Conservation (phyloP, 2,888 invertebrate species). For the Anoplius nigerrimus region DNA sequence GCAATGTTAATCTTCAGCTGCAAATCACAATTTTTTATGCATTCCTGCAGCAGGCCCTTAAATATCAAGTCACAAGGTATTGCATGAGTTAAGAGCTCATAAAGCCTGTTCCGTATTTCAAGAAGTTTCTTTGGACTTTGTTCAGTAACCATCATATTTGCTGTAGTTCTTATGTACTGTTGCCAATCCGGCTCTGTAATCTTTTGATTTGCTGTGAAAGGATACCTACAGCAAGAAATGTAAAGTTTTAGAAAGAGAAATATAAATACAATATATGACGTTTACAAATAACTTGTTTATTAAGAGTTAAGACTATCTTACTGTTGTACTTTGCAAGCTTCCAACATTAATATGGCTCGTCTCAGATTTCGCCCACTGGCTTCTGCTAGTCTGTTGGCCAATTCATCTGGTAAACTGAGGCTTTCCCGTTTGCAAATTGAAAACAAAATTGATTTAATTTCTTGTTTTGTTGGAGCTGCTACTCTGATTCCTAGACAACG, state of each 20-base stretch:
- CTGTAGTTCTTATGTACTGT: slow-evolving; percentile 89
- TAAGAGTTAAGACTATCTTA: slow-evolving; percentile 65
- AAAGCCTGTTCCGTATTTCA: slow-evolving; percentile 90
- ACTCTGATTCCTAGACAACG: slow-evolving; percentile 95
- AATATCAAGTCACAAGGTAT: slow-evolving; percentile 96
- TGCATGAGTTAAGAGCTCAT: slow-evolving; percentile 95
- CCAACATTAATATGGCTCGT: slow-evolving; percentile 93
- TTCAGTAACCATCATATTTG: slow-evolving; percentile 88
- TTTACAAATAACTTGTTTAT: no score
- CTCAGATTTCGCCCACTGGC: slow-evolving; percentile 92
- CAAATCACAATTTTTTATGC: slow-evolving; percentile 93
- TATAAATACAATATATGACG: no score
- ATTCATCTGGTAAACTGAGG: slow-evolving; percentile 83
- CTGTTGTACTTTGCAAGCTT: slow-evolving; percentile 94
- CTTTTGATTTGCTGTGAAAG: slow-evolving; percentile 86
- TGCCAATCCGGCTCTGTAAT: slow-evolving; percentile 96
- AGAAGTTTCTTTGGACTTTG: slow-evolving; percentile 90
- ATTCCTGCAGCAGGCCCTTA: slow-evolving; percentile 87
- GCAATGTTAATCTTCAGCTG: slow-evolving; percentile 91
- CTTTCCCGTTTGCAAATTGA: slow-evolving; percentile 88
- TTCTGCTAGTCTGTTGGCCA: slow-evolving; percentile 86
- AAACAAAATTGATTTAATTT: slow-evolving; percentile 82
- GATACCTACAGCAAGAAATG: slow-evolving; percentile 78
- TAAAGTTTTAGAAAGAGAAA: no score
- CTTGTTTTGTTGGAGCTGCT: slow-evolving; percentile 87